Base-by-base conservation (phyloP, 2,113 vertebrate species). In the Abramis brama region DNA sequence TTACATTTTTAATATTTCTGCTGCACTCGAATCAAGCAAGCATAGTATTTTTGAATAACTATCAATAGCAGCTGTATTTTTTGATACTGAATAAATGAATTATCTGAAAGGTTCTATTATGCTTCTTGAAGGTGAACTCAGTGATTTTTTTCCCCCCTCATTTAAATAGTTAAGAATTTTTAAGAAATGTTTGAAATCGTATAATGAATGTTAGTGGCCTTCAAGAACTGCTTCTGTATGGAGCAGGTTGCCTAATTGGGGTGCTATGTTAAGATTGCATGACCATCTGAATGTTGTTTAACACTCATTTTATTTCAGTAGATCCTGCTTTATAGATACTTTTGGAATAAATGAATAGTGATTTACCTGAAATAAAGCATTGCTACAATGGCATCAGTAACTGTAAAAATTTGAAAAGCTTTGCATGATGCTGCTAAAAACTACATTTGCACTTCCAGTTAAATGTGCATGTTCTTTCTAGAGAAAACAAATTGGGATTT, bases 1-100 rank as follows among this genome's bases (percentile, higher is more conserved):
- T 73, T 83, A 25, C 4, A 43, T 73, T 71, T 83, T 68, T 73
- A 0, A 70, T 82, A 50, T 68, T 70, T 52, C 30, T 50, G 64
- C 19, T 23, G 45, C 27, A 8, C 17, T 6, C 5, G 36, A 82
- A 70, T 70, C 64, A 82, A 70, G 39, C 59, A 27, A 19, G 27
- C 60, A n/a, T n/a, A 8, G 33, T 21, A 6, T 2, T 12, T 50
- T 30, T 50, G 1, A 30, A 12, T 12, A 36, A 12, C 30, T 68
- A 82, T 70, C 11, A 36, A 33, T 27, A 66, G 17, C 25, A 30
- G 5, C 62, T 45, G 25, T 62, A 19, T 39, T 62, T 80, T 43
- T 25, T 10, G 19, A 25, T 5, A 60, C 25, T 39, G 6, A 59
- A 43, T 80, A 43, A 45, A 45, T 27, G 7, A 45, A 45, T 73